Percentiles rank a stretch among this genome's conserved stretches.
Conservation (phyloP, 2,888 invertebrate species). For the Tortrix viridana region DNA sequence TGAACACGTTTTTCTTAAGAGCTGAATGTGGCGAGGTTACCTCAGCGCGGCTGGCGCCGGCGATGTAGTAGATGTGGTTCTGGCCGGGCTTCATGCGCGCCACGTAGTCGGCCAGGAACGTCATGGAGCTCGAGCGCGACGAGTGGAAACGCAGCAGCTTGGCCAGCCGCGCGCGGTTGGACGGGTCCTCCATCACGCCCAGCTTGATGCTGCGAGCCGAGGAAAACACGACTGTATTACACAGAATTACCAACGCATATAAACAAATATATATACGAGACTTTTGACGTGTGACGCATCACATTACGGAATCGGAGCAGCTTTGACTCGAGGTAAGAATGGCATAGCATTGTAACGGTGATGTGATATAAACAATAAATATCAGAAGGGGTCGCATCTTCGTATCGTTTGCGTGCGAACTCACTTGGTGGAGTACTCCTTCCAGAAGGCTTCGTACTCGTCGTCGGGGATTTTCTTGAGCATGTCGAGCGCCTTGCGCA, state of each 20-base stretch:
- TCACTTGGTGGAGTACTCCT: constrained; percentile 98
- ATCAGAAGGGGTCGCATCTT: too few species aligned
- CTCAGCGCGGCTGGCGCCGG: constrained; percentile 93
- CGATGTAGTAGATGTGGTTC: constrained; percentile 97
- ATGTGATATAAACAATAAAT: too few species aligned
- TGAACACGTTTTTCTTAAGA: neutral
- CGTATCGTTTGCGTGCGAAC: constrained; percentile 58
- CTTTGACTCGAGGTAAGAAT: too few species aligned
- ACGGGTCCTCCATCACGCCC: constrained; percentile 98
- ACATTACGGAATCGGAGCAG: too few species aligned
- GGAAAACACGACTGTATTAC: neutral
- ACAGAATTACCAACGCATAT: too few species aligned
- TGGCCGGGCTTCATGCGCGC: constrained; percentile 97
- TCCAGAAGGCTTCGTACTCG: constrained; percentile 98
- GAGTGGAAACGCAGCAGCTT: constrained; percentile 96
- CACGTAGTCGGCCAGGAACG: constrained; percentile 94
- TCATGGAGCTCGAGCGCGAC: constrained; percentile 87
- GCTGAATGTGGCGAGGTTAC: constrained; percentile 47
- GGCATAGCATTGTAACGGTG: too few species aligned
- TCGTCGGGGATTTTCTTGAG: constrained; percentile 97
- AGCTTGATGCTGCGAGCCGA: constrained; percentile 89
- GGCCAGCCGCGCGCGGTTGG: constrained; percentile 97
- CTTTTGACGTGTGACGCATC: too few species aligned
- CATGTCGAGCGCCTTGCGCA: constrained; percentile 98
- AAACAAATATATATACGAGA: too few species aligned